Evolutionary conservation across 2,797 vertebrate genomes (phyloP).

Genomic region (Neosilurus mollespiculum): DNA sequence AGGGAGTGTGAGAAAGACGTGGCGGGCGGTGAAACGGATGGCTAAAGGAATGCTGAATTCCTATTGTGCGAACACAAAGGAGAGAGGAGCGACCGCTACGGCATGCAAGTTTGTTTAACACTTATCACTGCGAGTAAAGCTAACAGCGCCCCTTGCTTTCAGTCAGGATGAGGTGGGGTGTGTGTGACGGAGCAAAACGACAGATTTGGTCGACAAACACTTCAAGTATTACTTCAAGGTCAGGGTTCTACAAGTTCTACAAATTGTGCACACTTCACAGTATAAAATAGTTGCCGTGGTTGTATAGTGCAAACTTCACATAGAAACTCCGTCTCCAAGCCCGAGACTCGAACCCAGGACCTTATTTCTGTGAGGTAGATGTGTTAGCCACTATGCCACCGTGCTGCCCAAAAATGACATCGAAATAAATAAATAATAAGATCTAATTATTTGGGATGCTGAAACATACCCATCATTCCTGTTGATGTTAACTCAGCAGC

Average conservation of each 20-base stretch:
- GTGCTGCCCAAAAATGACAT: too few relatives aligned
- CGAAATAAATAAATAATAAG: background rate
- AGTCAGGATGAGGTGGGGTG: constrained; percentile 60
- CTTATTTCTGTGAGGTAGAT: too few relatives aligned
- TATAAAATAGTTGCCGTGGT: background rate
- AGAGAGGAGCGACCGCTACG: constrained; percentile 53
- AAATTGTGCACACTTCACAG: background rate
- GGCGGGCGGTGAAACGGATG: constrained; percentile 50
- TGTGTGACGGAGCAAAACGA: constrained; percentile 36
- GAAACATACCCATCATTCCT: background rate
- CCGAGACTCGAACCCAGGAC: too few relatives aligned
- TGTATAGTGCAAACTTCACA: background rate
- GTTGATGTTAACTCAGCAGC: constrained; percentile 19
- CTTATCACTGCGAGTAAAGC: constrained; percentile 65
- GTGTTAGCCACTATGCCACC: too few relatives aligned
- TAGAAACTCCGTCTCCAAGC: too few relatives aligned
- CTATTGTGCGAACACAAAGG: constrained; percentile 62
- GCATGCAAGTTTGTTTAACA: constrained; percentile 64
- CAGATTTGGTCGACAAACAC: constrained; percentile 55
- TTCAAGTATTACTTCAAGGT: constrained; percentile 60
- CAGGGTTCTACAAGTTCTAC: constrained; percentile 24
- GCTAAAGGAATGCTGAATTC: constrained; percentile 60
- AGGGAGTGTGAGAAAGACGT: constrained; percentile 49
- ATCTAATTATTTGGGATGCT: background rate
- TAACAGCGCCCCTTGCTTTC: constrained; percentile 67